Evolutionary conservation across 2,113 vertebrate genomes (phyloP).

Genomic region (Eidolon helvum): DNA sequence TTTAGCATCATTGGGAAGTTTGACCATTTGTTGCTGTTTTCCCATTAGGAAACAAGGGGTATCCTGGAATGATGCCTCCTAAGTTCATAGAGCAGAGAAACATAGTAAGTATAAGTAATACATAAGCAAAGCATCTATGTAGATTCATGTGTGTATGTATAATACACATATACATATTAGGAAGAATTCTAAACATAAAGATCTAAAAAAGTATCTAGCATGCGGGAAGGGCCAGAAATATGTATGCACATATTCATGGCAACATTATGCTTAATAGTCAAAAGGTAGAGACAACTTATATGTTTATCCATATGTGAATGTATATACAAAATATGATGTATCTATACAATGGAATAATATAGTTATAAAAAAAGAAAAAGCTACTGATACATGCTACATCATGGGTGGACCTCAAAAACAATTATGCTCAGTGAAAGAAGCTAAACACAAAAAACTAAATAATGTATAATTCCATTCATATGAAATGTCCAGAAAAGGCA

Average conservation of each 20-base stretch:
- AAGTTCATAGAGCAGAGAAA: background rate
- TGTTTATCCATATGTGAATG: background rate
- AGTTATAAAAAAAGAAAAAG: background rate
- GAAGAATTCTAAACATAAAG: constrained; percentile 4
- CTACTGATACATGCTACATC: background rate
- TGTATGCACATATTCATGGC: background rate
- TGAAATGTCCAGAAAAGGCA: background rate
- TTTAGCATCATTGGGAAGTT: background rate
- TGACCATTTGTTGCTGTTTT: background rate
- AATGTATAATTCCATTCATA: background rate
- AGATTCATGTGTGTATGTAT: background rate
- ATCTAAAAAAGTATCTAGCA: background rate
- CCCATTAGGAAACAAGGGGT: background rate
- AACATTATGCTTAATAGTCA: background rate
- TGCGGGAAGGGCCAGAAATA: background rate
- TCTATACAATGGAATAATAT: background rate
- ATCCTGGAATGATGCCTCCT: background rate
- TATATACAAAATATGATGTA: background rate
- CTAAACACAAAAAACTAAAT: background rate
- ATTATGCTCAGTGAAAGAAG: background rate
- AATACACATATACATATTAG: background rate
- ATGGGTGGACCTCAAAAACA: background rate
- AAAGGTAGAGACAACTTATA: background rate
- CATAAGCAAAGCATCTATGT: background rate
- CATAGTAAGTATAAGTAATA: background rate